Base-by-base conservation (phyloP, 2,797 vertebrate species). In the Poecile montanus region DNA sequence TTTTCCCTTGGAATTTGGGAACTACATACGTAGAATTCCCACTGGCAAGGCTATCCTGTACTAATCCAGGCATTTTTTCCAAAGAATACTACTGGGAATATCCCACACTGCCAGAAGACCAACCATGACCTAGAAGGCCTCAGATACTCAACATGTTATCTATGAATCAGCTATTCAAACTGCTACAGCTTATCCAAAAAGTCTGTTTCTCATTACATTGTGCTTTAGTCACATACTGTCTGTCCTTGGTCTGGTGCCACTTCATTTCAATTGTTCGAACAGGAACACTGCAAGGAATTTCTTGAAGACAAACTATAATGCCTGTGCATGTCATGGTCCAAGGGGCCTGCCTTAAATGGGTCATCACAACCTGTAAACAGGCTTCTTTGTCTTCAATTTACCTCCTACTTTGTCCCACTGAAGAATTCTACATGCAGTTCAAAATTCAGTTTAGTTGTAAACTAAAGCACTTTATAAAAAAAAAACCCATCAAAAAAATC, bases 231-330 rank as follows among this genome's bases (percentile, higher is more conserved):
- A 90, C 84, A 88, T 20, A 75, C 79, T 95, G 83, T 83, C 91
- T 82, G 85, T 78, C 74, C 88, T 92, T 95, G 88, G 73, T 85
- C 85, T 81, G 75, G 29, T 91, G 92, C 82, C 84, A 94, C 65
- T 70, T 87, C 36, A 81, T 86, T 84, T 95, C 79, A 88, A 66
- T 27, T 81, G 63, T 79, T 47, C 90, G 34, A 95, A 89, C 57
- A 74, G 50, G 62, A 96, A 93, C 85, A 66, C n/a, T 63, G 72
- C 44, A 79, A 88, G 56, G 56, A 66, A 85, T 87, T 91, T 78
- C 79, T 93, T 72, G 23, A 95, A 94, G 74, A 87, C 57, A 87
- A 89, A 90, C 29, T 61, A 9, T 19, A 92, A 77, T 22, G 38
- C 29, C 86, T 44, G 27, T n/a, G 23, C 40, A 67, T 85, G 62